These are phyloP conservation scores for Notoglanidium macrostoma DNA, from an alignment of 2,797 vertebrate species.

Conservation along the genomic window DNA sequence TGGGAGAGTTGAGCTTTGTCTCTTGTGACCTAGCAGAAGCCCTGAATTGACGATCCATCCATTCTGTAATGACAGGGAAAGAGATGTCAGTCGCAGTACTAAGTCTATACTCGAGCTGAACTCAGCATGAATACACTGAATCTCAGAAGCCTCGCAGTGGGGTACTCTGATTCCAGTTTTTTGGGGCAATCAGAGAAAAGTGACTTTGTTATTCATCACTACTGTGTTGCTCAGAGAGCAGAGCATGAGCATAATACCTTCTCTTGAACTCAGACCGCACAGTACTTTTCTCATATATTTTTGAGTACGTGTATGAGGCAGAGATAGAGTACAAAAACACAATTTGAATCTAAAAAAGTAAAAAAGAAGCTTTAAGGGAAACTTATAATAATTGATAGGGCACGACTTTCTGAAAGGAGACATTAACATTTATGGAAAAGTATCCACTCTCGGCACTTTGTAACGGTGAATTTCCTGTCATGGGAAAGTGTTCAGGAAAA, in stretches of 20 bases:
- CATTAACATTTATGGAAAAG: not conserved
- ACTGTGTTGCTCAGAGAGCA: slow-evolving; percentile 1
- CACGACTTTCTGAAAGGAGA: no score
- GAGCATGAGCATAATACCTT: slow-evolving; percentile 20
- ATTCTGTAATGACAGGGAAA: not conserved
- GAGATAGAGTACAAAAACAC: not conserved
- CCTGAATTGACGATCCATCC: not conserved
- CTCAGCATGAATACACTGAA: slow-evolving; percentile 27
- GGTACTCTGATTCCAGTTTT: slow-evolving; percentile 1
- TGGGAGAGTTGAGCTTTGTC: not conserved
- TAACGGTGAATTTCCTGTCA: not conserved
- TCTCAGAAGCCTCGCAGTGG: slow-evolving; percentile 18
- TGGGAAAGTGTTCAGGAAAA: not conserved
- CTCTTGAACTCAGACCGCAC: slow-evolving; percentile 36
- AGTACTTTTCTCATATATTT: not conserved
- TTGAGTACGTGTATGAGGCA: not conserved
- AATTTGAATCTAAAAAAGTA: not conserved
- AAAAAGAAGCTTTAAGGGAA: not conserved
- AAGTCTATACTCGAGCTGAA: not conserved
- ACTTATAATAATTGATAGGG: not conserved
- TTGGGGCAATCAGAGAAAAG: slow-evolving; percentile 45
- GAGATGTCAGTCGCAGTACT: not conserved
- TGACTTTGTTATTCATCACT: slow-evolving; percentile 32
- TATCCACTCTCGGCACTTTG: not conserved
- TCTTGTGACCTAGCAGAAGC: slow-evolving; percentile 15